Percentiles rank a stretch among this genome's conserved stretches.
Conservation (phyloP, 1,140 invertebrate species). For the Aphaenogaster rudis region DNA sequence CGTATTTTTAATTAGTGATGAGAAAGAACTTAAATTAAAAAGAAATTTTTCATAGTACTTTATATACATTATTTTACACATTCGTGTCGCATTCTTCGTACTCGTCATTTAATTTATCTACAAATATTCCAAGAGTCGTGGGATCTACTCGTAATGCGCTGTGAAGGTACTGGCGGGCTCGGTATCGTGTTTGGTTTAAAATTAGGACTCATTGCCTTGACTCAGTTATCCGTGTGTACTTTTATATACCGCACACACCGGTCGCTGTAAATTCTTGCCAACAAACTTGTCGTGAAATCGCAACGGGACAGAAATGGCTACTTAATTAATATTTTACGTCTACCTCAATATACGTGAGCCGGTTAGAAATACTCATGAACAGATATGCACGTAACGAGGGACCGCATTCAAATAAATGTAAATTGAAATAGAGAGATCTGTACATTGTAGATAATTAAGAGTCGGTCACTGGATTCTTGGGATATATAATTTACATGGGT, state of each 20-base stretch:
- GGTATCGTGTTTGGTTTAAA: slow-evolving; percentile 60
- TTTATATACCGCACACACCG: slow-evolving; percentile 24
- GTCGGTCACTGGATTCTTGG: slow-evolving; percentile 76
- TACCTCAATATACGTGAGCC: slow-evolving; percentile 54
- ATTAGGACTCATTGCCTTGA: slow-evolving; percentile 54
- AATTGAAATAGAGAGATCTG: slow-evolving; percentile 47
- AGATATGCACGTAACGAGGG: slow-evolving; percentile 45
- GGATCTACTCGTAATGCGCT: slow-evolving; percentile 69
- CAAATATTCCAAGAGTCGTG: slow-evolving; percentile 74
- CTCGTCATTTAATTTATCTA: slow-evolving; percentile 71
- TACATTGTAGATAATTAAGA: slow-evolving; percentile 72
- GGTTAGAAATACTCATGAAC: slow-evolving; percentile 68
- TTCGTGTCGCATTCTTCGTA: slow-evolving; percentile 70
- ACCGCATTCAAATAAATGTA: slow-evolving; percentile 35
- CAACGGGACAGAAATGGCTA: slow-evolving; percentile 42
- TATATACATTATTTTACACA: slow-evolving; percentile 67
- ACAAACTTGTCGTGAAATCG: slow-evolving; percentile 52
- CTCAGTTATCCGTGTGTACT: slow-evolving; percentile 55
- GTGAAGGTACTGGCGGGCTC: slow-evolving; percentile 66
- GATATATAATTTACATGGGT: slow-evolving; percentile 43
- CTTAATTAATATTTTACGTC: slow-evolving; percentile 61
- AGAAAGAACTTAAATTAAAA: slow-evolving; percentile 77
- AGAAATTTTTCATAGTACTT: slow-evolving; percentile 71
- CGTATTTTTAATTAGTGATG: slow-evolving; percentile 76
- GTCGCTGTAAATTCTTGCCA: slow-evolving; percentile 58